phyloP scores from a whole-genome alignment of 2,888 invertebrate genomes.

The Tholera decimalis region DNA sequence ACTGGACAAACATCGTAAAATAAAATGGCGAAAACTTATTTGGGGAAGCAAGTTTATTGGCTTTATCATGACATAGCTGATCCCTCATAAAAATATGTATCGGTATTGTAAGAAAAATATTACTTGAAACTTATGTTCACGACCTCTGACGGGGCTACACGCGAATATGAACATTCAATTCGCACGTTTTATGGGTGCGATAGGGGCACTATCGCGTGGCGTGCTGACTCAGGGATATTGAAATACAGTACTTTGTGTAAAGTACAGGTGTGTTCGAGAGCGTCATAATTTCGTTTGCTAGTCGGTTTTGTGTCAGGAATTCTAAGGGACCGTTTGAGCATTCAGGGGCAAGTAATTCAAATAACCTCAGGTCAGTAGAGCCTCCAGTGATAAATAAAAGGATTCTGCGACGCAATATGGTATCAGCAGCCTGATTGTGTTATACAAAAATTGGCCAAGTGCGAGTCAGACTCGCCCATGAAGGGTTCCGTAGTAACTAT shows the following conservation, averaged over 20 bases:
- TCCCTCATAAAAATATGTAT: constrained; percentile 89
- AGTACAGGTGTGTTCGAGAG: constrained; percentile 77
- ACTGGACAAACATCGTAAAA: constrained; percentile 85
- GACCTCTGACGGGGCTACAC: constrained; percentile 68
- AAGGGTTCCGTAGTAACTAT: too few species aligned
- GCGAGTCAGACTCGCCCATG: too few species aligned
- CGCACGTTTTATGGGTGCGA: constrained; percentile 72
- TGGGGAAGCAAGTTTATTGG: constrained; percentile 85
- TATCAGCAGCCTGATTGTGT: too few species aligned
- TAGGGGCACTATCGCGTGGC: constrained; percentile 75
- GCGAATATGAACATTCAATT: constrained; percentile 79
- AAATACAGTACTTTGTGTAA: constrained; percentile 74
- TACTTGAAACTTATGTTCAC: constrained; percentile 73
- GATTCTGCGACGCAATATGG: not conserved
- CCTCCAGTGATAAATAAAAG: constrained; percentile 27
- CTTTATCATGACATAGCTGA: constrained; percentile 86
- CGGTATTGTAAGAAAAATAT: constrained; percentile 85
- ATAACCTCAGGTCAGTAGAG: constrained; percentile 56
- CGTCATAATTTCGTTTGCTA: constrained; percentile 68
- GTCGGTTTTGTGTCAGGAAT: constrained; percentile 66
- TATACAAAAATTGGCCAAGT: too few species aligned
- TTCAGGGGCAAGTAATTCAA: constrained; percentile 62
- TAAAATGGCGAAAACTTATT: constrained; percentile 85
- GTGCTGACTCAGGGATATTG: constrained; percentile 77
- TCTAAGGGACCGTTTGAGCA: constrained; percentile 58